Base-by-base conservation (phyloP, 2,888 invertebrate species). In the Synanthedon formicaeformis region DNA sequence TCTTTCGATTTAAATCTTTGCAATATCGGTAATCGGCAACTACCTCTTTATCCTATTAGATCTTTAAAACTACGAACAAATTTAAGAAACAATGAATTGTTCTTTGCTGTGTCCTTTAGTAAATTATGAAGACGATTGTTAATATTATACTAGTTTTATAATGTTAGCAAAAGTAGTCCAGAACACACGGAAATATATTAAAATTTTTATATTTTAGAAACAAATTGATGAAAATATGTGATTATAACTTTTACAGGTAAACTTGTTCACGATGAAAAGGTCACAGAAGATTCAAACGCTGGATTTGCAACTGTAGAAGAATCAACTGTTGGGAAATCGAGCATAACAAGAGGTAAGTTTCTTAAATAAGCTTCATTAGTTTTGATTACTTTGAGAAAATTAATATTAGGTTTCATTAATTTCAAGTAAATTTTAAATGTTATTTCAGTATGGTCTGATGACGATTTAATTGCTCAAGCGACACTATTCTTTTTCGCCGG, bases 261-360 rank as follows among this genome's bases (percentile, higher is more conserved):
- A 48, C 60, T 76, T 0, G 57, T 52, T 1, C 63, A 75, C 13
- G 71, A 73, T 10, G 60, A 65, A 0, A 67, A 65, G 8, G 41
- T 49, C 3, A n/a, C 53, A 0, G 55, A 55, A n/a, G 61, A 72
- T 41, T 58, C 56, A 5, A 66, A 71, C 51, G 69, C 71, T 41
- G 77, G 78, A 0, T 79, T 77, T 50, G 74, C 80, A 34, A 76
- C 75, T 2, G 79, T 76, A 2, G 72, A 78, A 58, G 81, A 81
- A 59, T 78, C 78, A 1, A 53, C 57, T 5, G 58, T 75, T n/a
- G 77, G 74, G 5, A 74, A 68, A 52, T 67, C 64, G 40, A 55
- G 60, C 52, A 60, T 61, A 10, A 61, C 64, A n/a, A 62, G 62
- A 64, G 66, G 75, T 74, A 53, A 27, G 12, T 14, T 34, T 10